A percentile compares a stretch with the other conserved stretches of the same genome.
phyloP scores from a whole-genome alignment of 2,797 vertebrate genomes.

The Muraenolepis orangiensis region DNA sequence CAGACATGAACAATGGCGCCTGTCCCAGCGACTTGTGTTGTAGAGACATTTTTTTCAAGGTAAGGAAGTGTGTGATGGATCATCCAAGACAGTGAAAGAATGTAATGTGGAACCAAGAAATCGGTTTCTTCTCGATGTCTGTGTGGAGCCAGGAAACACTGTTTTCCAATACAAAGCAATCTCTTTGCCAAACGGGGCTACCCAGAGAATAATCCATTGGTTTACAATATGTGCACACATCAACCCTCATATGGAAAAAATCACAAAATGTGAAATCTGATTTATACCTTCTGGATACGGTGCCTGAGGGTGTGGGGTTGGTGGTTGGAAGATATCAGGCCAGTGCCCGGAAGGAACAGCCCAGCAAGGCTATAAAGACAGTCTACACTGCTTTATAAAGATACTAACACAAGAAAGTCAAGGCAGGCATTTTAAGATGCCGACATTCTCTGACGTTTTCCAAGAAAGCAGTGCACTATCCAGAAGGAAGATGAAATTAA shows the following conservation, averaged over 20 bases:
- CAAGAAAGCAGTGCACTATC: slow-evolving; percentile 47
- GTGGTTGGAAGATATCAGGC: slow-evolving; percentile 18
- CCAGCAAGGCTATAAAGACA: slow-evolving; percentile 39
- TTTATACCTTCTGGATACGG: slow-evolving; percentile 25
- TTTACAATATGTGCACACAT: slow-evolving; percentile 8
- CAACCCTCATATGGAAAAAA: slow-evolving; percentile 3
- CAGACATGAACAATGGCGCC: slow-evolving; percentile 44
- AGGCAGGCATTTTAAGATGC: slow-evolving; percentile 52
- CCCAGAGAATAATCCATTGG: slow-evolving; percentile 2
- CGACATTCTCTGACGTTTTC: slow-evolving; percentile 54
- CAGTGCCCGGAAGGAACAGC: slow-evolving; percentile 45
- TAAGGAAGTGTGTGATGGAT: slow-evolving; percentile 20
- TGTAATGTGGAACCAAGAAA: slow-evolving; percentile 18
- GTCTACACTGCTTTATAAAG: slow-evolving; percentile 32
- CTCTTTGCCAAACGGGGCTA: neutral
- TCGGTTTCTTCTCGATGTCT: slow-evolving; percentile 16
- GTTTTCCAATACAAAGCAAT: slow-evolving; percentile 6
- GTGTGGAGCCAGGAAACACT: slow-evolving; percentile 9
- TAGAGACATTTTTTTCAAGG: slow-evolving; percentile 32
- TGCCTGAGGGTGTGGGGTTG: neutral
- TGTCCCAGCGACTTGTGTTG: slow-evolving; percentile 10
- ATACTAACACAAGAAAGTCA: slow-evolving; percentile 47
- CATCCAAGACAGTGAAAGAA: slow-evolving; percentile 36
- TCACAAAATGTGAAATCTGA: slow-evolving; percentile 9
- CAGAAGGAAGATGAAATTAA: slow-evolving; percentile 40